Conservation (phyloP, 2,113 vertebrate genomes). For the Grammomys dolichurus region DNA sequence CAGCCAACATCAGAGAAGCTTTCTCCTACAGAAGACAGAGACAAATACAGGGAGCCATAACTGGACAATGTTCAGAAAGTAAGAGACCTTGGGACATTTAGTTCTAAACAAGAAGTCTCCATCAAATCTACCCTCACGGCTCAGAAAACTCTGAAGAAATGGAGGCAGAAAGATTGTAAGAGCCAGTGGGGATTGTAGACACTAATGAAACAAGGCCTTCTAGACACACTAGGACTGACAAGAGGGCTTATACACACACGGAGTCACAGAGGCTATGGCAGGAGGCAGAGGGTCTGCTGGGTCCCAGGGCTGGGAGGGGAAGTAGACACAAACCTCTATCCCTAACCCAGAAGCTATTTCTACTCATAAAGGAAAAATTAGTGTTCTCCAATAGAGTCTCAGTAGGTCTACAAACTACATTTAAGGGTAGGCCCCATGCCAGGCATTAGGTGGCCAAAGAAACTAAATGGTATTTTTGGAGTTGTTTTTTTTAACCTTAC, state of each 20-base stretch:
- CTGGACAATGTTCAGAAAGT: neutral
- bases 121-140: neutral
- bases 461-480: neutral
- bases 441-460: neutral
- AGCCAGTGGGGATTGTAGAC: neutral
- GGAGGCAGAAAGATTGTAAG: neutral
- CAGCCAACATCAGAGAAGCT: neutral
- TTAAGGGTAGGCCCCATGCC: neutral
- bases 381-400: neutral
- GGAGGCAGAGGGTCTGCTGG: neutral
- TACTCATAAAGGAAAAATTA: neutral
- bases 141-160: neutral
- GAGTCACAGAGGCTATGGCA: neutral
- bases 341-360: neutral
- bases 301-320: neutral
- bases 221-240: neutral
- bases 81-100: neutral
- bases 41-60: neutral
- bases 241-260: neutral
- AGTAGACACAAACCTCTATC: neutral
- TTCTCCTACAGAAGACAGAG: neutral
- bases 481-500: neutral
- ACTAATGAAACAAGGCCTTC: neutral
- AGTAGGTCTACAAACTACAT: neutral
- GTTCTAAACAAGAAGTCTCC: neutral